phyloP scores from a whole-genome alignment of 2,113 vertebrate species.

The Upupa epops region DNA sequence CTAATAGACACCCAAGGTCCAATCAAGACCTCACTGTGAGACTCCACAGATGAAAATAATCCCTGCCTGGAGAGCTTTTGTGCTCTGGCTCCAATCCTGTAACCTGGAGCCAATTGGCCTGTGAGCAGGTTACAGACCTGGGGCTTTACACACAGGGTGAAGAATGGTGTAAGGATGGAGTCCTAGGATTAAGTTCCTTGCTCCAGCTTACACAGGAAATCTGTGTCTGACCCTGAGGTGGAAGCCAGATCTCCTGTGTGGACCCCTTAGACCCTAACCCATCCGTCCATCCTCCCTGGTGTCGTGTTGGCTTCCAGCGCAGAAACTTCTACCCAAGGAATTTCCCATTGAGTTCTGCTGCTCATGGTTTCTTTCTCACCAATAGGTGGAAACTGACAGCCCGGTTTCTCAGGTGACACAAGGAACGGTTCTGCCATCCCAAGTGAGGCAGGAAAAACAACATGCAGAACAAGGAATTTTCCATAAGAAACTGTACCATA shows the following conservation, averaged over 20 bases:
- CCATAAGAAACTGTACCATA: conserved; percentile 71
- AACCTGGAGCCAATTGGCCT: background rate
- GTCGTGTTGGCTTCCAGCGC: conserved; percentile 46
- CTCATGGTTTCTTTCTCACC: conserved; percentile 74
- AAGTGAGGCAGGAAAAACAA: conserved; percentile 73
- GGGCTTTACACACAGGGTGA: background rate
- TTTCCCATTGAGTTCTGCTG: conserved; percentile 67
- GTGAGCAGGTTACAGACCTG: background rate
- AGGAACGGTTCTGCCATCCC: conserved; percentile 70
- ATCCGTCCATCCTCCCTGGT: background rate
- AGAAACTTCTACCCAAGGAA: conserved; percentile 52
- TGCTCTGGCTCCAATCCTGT: background rate
- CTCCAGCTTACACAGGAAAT: background rate
- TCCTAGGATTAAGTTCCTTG: background rate
- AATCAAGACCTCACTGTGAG: background rate
- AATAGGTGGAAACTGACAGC: conserved; percentile 74
- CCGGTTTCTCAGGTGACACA: conserved; percentile 71
- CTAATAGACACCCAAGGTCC: background rate
- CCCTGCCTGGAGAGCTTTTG: conserved; percentile 29
- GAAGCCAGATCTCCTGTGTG: conserved; percentile 10
- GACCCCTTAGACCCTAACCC: background rate
- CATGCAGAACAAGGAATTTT: conserved; percentile 69
- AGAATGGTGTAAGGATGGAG: background rate
- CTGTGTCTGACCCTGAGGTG: background rate
- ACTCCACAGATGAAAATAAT: background rate